phyloP scores from a whole-genome alignment of 2,888 invertebrate species.

The Drosophila koepferae region DNA sequence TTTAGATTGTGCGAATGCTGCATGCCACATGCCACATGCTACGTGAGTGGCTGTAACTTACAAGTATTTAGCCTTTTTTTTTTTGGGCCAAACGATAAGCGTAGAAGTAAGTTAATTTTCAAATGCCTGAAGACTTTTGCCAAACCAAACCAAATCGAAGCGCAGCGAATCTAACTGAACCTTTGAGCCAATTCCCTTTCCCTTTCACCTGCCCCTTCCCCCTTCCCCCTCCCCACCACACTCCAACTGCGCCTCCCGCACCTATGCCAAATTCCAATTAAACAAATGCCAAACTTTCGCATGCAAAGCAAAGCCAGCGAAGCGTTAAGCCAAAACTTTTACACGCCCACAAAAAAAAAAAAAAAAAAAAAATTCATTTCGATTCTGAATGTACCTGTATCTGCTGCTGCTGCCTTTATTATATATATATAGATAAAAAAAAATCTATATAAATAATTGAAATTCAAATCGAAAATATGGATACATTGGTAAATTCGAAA shows the following conservation, averaged over 20 bases:
- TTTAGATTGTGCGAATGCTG: neutral
- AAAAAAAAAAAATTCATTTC: slow-evolving; percentile 19
- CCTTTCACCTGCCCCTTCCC: neutral
- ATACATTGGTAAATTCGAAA: slow-evolving; percentile 20
- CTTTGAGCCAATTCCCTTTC: neutral
- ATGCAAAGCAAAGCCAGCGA: slow-evolving; percentile 56
- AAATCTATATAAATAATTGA: slow-evolving; percentile 9
- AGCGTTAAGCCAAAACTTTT: slow-evolving; percentile 62
- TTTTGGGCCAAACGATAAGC: slow-evolving; percentile 30
- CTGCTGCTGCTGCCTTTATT: neutral
- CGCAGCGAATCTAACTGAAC: neutral
- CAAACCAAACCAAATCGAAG: neutral
- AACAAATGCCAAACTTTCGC: slow-evolving; percentile 74
- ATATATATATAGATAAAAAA: too few species aligned
- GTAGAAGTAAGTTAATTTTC: slow-evolving; percentile 26
- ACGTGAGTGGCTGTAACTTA: neutral
- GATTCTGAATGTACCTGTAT: neutral
- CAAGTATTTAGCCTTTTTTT: neutral
- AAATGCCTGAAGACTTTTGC: slow-evolving; percentile 32
- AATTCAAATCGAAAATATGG: slow-evolving; percentile 11
- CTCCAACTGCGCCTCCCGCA: slow-evolving; percentile 3
- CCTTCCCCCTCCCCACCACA: rapidly evolving
- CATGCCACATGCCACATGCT: slow-evolving; percentile 17
- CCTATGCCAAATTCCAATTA: slow-evolving; percentile 69
- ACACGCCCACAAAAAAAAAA: slow-evolving; percentile 27